Percentiles rank a stretch among this genome's conserved stretches.
Conservation (phyloP, 2,888 invertebrate species). For the Drosophila limbata region DNA sequence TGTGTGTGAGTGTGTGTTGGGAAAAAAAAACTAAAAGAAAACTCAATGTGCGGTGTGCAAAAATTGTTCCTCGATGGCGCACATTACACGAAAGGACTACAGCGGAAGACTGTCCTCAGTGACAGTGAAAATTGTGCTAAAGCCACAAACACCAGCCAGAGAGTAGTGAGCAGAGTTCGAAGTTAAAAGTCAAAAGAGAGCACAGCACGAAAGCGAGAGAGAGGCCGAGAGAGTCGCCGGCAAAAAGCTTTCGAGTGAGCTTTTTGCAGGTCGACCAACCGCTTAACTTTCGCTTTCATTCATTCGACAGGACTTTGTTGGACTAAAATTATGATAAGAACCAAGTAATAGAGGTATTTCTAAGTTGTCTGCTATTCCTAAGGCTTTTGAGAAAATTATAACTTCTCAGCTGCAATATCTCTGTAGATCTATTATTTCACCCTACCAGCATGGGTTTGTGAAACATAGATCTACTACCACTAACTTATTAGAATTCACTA, state of each 20-base stretch:
- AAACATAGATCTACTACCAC: no score
- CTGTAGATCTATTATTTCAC: no score
- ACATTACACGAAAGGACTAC: conserved; percentile 82
- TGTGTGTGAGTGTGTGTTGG: conserved; percentile 44
- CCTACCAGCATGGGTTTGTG: no score
- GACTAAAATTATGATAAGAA: neutral
- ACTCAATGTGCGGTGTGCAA: conserved; percentile 73
- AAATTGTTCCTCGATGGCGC: conserved; percentile 71
- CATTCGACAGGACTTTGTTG: conserved; percentile 7
- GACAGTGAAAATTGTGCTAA: conserved; percentile 53
- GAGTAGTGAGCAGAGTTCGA: conserved; percentile 47
- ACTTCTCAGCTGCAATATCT: no score
- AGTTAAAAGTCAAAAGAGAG: conserved; percentile 55
- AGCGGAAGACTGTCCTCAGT: conserved; percentile 79
- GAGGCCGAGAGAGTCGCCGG: conserved; percentile 10
- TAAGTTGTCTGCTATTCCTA: no score
- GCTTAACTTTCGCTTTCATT: conserved; percentile 52
- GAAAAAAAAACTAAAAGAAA: conserved; percentile 67
- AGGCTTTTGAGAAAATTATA: no score
- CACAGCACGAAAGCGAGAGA: neutral
- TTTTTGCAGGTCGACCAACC: conserved; percentile 36
- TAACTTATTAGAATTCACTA: no score
- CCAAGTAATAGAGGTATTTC: no score
- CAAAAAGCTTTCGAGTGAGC: conserved; percentile 61
- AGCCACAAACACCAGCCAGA: conserved; percentile 21